phyloP scores from a whole-genome alignment of 2,797 vertebrate genomes.

The Enteromius trimaculatus region DNA sequence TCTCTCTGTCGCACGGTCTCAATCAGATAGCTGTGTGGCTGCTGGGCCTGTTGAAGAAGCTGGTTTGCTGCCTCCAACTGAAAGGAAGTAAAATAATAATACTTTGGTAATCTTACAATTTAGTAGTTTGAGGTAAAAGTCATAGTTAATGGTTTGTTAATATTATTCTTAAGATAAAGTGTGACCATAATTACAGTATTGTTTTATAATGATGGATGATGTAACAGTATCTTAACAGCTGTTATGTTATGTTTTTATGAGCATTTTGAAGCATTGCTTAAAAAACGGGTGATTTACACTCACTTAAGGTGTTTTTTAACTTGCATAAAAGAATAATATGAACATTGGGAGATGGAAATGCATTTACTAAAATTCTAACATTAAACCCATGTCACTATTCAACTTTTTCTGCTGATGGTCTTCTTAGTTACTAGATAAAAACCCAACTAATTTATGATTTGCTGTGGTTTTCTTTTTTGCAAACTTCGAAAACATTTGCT shows the following conservation, averaged over 20 bases:
- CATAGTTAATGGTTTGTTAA: too few relatives aligned
- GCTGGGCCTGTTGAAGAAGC: constrained; percentile 88
- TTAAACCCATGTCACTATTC: neutral
- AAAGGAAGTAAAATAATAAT: constrained; percentile 46
- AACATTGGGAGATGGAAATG: too few relatives aligned
- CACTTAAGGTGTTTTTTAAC: too few relatives aligned
- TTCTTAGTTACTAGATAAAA: neutral
- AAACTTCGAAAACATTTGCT: too few relatives aligned
- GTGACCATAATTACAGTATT: neutral
- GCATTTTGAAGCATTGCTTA: neutral
- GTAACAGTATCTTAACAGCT: neutral
- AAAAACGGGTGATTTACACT: neutral
- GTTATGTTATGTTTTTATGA: neutral
- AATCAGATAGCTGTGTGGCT: constrained; percentile 93
- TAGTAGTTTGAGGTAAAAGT: neutral
- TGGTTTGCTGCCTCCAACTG: constrained; percentile 87
- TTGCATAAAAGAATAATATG: too few relatives aligned
- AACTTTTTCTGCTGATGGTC: neutral
- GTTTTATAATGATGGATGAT: neutral
- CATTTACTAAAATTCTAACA: neutral
- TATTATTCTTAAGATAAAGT: neutral
- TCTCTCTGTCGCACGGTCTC: constrained; percentile 90
- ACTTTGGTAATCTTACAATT: neutral
- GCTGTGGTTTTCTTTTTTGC: too few relatives aligned
- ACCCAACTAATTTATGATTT: too few relatives aligned